Evolutionary conservation across 2,113 vertebrate species (phyloP).

Genomic region (Cephalopholis sonnerati): DNA sequence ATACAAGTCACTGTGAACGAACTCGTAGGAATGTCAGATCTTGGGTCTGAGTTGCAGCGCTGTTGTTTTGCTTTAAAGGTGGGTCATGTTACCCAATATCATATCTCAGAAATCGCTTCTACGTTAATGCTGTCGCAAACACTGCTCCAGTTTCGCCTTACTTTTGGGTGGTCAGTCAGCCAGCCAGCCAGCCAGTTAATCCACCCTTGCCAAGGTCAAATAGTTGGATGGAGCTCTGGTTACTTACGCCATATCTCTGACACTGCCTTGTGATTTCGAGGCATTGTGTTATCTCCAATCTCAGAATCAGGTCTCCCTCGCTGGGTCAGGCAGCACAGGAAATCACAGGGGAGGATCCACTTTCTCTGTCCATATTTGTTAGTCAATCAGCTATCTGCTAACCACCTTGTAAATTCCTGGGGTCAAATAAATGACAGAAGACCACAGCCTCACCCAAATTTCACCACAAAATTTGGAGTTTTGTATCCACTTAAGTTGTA

Average conservation of each 20-base stretch:
- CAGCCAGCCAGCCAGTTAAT: slow-evolving; percentile 47
- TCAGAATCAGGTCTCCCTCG: slow-evolving; percentile 57
- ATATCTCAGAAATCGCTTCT: slow-evolving; percentile 62
- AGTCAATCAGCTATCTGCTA: slow-evolving; percentile 58
- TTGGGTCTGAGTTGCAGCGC: slow-evolving; percentile 17
- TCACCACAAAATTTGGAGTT: slow-evolving; percentile 15
- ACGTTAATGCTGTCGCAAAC: slow-evolving; percentile 63
- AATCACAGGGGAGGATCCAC: slow-evolving; percentile 60
- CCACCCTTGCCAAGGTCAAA: slow-evolving; percentile 69
- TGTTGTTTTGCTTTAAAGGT: slow-evolving; percentile 68
- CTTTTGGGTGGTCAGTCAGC: slow-evolving; percentile 76
- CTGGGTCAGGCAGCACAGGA: slow-evolving; percentile 42
- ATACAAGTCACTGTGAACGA: slow-evolving; percentile 42
- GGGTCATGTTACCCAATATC: slow-evolving; percentile 64
- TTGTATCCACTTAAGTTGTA: slow-evolving; percentile 18
- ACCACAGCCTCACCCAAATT: slow-evolving; percentile 32
- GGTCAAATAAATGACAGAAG: slow-evolving; percentile 41
- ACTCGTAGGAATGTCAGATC: slow-evolving; percentile 51
- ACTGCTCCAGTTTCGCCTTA: slow-evolving; percentile 52
- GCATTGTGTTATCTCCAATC: slow-evolving; percentile 72
- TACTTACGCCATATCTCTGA: slow-evolving; percentile 72
- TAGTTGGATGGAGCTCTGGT: slow-evolving; percentile 72
- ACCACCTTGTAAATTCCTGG: slow-evolving; percentile 24
- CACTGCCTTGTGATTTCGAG: slow-evolving; percentile 59
- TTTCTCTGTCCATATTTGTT: slow-evolving; percentile 66